Evolutionary conservation across 2,113 vertebrate genomes (phyloP).

Genomic region (Thinocorus orbignyianus): DNA sequence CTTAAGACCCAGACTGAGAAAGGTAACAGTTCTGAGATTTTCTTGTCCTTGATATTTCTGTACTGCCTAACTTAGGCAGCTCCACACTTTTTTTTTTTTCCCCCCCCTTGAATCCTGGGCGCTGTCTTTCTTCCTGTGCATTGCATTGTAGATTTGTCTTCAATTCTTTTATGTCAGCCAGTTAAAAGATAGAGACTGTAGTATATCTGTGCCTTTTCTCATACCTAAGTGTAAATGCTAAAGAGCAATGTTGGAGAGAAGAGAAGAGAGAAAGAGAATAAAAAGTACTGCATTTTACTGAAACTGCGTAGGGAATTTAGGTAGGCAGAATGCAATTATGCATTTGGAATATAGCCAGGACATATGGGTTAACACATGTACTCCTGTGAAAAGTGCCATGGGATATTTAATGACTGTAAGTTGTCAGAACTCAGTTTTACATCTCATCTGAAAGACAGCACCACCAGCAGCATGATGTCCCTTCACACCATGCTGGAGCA

Average conservation of each 20-base stretch:
- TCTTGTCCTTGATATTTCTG: background rate
- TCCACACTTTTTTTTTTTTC: accelerated
- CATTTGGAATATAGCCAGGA: slow-evolving; percentile 58
- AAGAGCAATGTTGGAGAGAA: background rate
- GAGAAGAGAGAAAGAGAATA: background rate
- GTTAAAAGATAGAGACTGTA: background rate
- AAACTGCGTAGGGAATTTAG: slow-evolving; percentile 58
- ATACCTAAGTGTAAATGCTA: background rate
- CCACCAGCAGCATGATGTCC: slow-evolving; percentile 36
- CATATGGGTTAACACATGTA: slow-evolving; percentile 72
- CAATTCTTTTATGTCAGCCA: background rate
- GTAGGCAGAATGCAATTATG: slow-evolving; percentile 70
- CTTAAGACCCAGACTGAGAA: background rate
- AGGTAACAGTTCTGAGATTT: background rate
- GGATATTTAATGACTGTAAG: slow-evolving; percentile 69
- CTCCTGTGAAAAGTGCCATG: slow-evolving; percentile 67
- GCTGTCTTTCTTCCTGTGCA: background rate
- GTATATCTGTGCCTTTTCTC: background rate
- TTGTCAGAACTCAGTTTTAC: slow-evolving; percentile 67
- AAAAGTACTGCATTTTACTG: slow-evolving; percentile 21
- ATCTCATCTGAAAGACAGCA: slow-evolving; percentile 57
- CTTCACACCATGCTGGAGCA: slow-evolving; percentile 2
- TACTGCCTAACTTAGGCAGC: background rate
- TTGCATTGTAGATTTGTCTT: background rate
- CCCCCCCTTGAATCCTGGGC: background rate